Percentiles rank a stretch among this genome's conserved stretches.
phyloP scores from a whole-genome alignment of 2,888 invertebrate genomes.

The Acrobeloides nanus region DNA sequence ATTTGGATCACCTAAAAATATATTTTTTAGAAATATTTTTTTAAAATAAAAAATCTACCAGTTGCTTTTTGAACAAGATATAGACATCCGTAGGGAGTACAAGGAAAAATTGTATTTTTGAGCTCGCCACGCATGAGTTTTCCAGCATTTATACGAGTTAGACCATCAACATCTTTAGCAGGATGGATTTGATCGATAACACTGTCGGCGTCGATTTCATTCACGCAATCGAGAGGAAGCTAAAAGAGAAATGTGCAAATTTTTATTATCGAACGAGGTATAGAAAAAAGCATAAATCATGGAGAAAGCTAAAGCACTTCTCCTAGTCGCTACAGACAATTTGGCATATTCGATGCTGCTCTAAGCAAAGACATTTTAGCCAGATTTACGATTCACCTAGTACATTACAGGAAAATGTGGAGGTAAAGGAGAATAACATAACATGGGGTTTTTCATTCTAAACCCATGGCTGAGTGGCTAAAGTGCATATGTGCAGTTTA shows the following conservation, averaged over 20 bases:
- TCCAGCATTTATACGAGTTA: conserved; percentile 75
- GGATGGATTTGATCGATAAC: conserved; percentile 66
- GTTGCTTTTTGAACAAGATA: conserved; percentile 70
- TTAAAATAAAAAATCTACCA: conserved; percentile 22
- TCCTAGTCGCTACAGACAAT: too few relatives aligned
- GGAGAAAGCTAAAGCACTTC: too few relatives aligned
- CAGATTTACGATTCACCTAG: too few relatives aligned
- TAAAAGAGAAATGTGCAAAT: conserved; percentile 16
- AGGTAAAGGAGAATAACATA: too few relatives aligned
- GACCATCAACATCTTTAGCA: conserved; percentile 52
- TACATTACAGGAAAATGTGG: too few relatives aligned
- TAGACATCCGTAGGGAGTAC: conserved; percentile 89
- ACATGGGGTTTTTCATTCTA: too few relatives aligned
- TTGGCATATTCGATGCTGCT: too few relatives aligned
- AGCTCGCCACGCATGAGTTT: conserved; percentile 80
- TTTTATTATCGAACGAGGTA: too few relatives aligned
- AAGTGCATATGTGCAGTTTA: too few relatives aligned
- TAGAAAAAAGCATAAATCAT: not conserved
- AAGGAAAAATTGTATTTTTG: conserved; percentile 71
- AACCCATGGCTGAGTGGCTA: too few relatives aligned
- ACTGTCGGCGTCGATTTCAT: conserved; percentile 78
- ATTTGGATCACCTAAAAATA: conserved; percentile 31
- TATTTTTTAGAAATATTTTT: not conserved
- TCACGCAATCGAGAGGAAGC: conserved; percentile 75
- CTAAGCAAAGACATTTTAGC: too few relatives aligned